phyloP scores from a whole-genome alignment of 2,797 vertebrate species.

The Ctenochaetus hawaiiensis region DNA sequence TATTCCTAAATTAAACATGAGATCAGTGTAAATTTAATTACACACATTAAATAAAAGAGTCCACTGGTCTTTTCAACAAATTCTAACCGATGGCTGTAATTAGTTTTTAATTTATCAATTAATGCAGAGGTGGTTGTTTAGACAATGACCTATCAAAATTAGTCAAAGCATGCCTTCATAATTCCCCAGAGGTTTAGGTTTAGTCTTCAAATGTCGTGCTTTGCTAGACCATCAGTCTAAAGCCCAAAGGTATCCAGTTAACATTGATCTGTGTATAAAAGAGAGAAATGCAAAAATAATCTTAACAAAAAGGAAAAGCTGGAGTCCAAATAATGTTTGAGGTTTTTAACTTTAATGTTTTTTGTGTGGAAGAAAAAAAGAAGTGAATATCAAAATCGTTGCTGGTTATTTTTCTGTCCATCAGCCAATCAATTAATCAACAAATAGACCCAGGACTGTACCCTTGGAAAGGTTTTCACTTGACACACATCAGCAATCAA shows the following conservation, averaged over 20 bases:
- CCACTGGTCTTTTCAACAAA: not conserved
- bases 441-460: not conserved
- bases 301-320: not conserved
- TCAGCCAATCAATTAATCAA: not conserved
- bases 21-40: conserved; percentile 15
- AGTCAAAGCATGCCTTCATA: not conserved
- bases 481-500: not conserved
- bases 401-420: conserved; percentile 8
- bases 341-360: not conserved
- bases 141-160: conserved; percentile 2
- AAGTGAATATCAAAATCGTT: not conserved
- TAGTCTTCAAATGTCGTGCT: not conserved
- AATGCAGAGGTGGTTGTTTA: not conserved
- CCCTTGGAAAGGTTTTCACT: conserved; percentile 9
- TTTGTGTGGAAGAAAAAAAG: not conserved
- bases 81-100: not conserved
- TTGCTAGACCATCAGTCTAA: not conserved
- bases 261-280: not conserved
- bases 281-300: not conserved
- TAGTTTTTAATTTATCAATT: not conserved
- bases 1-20: not conserved
- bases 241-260: not conserved
- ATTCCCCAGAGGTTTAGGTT: not conserved
- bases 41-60: conserved; percentile 1
- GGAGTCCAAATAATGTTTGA: not conserved